phyloP scores from a whole-genome alignment of 2,888 invertebrate species.

The Tetragonisca angustula region DNA sequence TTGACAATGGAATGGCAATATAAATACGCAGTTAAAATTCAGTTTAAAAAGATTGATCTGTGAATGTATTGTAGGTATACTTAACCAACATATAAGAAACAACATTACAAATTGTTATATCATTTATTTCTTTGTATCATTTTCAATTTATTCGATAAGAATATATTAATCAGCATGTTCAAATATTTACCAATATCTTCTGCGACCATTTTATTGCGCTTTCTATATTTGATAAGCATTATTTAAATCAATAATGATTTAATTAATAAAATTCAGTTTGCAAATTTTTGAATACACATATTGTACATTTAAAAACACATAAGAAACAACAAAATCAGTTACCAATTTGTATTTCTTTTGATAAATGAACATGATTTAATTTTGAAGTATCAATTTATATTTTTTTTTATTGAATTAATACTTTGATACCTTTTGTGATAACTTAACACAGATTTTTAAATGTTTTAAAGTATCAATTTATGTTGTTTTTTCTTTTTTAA shows the following conservation, averaged over 20 bases:
- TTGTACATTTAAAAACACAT: too few relatives aligned
- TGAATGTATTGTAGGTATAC: not conserved
- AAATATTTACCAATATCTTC: not conserved
- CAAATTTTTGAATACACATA: too few relatives aligned
- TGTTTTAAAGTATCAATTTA: too few relatives aligned
- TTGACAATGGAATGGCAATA: slow-evolving; percentile 7
- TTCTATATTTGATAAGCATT: not conserved
- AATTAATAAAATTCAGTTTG: too few relatives aligned
- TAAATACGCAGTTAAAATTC: not conserved
- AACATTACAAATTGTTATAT: not conserved
- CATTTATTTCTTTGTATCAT: not conserved
- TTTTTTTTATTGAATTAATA: too few relatives aligned
- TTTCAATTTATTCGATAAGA: not conserved
- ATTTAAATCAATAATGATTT: not conserved
- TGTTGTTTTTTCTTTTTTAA: too few relatives aligned
- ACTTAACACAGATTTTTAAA: too few relatives aligned
- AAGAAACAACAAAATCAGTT: too few relatives aligned
- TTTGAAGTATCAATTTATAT: not conserved
- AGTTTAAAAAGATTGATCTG: not conserved
- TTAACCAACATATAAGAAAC: not conserved
- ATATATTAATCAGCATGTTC: slow-evolving; percentile 13
- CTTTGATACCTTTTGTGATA: too few relatives aligned
- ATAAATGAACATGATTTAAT: not conserved
- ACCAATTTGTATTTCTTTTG: not conserved
- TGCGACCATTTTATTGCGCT: not conserved